Evolutionary conservation across 2,888 invertebrate genomes (phyloP), one percentile per base, ranked within the genome.

Genomic region (Yponomeuta cagnagella): DNA sequence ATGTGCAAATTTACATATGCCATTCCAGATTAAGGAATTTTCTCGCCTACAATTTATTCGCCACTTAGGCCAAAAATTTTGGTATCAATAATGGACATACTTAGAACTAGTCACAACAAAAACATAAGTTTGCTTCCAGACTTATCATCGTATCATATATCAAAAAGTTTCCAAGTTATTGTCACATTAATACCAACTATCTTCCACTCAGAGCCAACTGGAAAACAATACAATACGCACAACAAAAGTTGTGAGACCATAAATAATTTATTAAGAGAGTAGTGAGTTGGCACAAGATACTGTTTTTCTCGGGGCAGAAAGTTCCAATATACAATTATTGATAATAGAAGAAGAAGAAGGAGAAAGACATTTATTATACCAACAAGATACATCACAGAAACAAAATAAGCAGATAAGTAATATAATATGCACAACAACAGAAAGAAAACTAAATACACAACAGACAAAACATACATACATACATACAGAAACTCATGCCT

Each of bases 111-210:
- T 5, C 4, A 10, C 10, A 52, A 52, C 52, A 58, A 58, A 58
- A 58, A 58, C 52, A 58, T 58, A 58, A 58, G 52, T 58, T 15
- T 5, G 5, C 43, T 58, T 12, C 52, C 52, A 15, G 15, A 58
- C 52, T 15, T 58, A 58, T 58, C 52, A 15, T 58, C 15, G 15
- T 58, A 58, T 58, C 52, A 58, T 58, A 58, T 58, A 58, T 58
- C 52, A 58, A 58, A 58, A 58, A 58, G 15, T 58, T 58, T 15
- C 52, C 52, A 58, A 58, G 52, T 58, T 58, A 58, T 58, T 15
- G 52, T 58, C 52, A 58, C 52, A 58, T 58, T 58, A 58, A 58
- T 58, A 58, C 52, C 12, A 58, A 58, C 52, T 58, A 58, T 58
- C 52, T 58, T 15, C 4, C 52, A 58, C 52, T 58, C 15, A 15